These are phyloP conservation scores for Ephydatia muelleri DNA, from an alignment of 37 sponge, comb jelly and placozoan species.

Conservation along the genomic window DNA sequence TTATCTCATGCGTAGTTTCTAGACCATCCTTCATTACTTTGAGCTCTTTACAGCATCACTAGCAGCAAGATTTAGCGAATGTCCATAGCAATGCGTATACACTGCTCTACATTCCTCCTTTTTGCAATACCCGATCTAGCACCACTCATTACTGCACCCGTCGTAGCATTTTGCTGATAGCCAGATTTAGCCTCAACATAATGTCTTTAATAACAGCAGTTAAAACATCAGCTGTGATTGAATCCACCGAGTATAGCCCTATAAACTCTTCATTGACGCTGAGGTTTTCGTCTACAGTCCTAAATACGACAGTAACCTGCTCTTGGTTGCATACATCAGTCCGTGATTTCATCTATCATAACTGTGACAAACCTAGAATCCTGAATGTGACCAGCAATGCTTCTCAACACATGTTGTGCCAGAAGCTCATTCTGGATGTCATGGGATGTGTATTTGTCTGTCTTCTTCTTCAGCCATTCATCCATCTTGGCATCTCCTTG, in stretches of 20 bases:
- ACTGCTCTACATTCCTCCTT: constrained; percentile 54
- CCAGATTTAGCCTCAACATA: constrained; percentile 26
- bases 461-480: constrained; percentile 64
- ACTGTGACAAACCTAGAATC: constrained; percentile 70
- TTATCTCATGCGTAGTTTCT: constrained; percentile 49
- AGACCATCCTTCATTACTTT: constrained; percentile 57
- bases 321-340: constrained; percentile 70
- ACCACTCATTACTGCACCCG: constrained; percentile 50
- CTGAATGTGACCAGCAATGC: constrained; percentile 37
- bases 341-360: constrained; percentile 62
- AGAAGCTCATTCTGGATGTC: constrained; percentile 82
- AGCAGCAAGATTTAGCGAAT: constrained; percentile 67
- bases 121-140: constrained; percentile 45
- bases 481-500: constrained; percentile 33
- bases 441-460: constrained; percentile 60
- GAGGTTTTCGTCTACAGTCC: constrained; percentile 40
- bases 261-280: constrained; percentile 71
- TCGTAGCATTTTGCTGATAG: constrained; percentile 55
- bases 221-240: constrained; percentile 53
- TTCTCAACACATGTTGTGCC: constrained; percentile 60
- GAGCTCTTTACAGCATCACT: constrained; percentile 51
- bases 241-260: constrained; percentile 69
- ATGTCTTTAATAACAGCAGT: constrained; percentile 31
- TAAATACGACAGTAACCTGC: constrained; percentile 65
- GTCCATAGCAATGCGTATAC: constrained; percentile 73